Conservation (phyloP, 2,797 vertebrate genomes). For the Takifugu rubripes region DNA sequence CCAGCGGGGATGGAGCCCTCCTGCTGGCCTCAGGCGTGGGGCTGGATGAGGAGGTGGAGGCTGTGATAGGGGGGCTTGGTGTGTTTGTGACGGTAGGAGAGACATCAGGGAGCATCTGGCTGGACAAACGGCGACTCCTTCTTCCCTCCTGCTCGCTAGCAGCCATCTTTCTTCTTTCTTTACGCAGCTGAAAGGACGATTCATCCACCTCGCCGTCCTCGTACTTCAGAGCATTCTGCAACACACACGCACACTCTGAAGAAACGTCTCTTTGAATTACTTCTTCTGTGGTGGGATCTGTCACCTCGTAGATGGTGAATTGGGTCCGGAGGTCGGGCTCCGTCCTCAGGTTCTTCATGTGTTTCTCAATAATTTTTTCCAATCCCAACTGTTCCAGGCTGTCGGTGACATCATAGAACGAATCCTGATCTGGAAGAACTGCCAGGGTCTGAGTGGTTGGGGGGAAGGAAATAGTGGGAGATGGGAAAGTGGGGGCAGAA, state of each 20-base stretch:
- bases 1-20: constrained; percentile 32
- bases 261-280: not conserved
- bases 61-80: not conserved
- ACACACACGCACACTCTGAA: not conserved
- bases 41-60: constrained; percentile 19
- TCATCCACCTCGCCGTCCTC: constrained; percentile 80
- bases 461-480: no score
- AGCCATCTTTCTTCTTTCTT: constrained; percentile 70
- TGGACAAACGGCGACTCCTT: constrained; percentile 61
- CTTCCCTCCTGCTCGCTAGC: constrained; percentile 65
- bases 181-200: constrained; percentile 49
- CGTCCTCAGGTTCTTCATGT: not conserved
- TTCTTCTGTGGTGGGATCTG: not conserved
- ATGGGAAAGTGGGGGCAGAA: no score
- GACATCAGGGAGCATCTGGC: constrained; percentile 57
- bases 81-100: constrained; percentile 2
- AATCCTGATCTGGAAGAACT: not conserved
- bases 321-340: not conserved
- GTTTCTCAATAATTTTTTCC: not conserved
- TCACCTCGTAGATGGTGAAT: not conserved
- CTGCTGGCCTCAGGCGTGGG: not conserved
- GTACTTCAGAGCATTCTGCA: constrained; percentile 74
- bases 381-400: not conserved
- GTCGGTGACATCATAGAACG: not conserved
- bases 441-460: not conserved